phyloP scores from a whole-genome alignment of 2,888 invertebrate species.

The Tuta absoluta region DNA sequence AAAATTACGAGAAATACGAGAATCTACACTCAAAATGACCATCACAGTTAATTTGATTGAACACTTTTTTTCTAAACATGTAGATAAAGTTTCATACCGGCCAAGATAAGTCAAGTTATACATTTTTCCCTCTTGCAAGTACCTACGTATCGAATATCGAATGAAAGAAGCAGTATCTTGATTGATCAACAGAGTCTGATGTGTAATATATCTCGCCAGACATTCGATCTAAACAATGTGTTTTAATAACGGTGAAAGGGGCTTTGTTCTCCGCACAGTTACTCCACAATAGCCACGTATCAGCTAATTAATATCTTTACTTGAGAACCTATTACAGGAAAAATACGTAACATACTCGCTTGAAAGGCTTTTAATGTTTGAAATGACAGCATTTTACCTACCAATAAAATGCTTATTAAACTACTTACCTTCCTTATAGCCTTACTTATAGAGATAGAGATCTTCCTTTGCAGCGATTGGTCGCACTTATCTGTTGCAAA shows the following conservation, averaged over 20 bases:
- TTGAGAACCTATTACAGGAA: neutral
- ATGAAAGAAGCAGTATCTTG: conserved; percentile 31
- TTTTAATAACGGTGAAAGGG: conserved; percentile 40
- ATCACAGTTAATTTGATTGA: neutral
- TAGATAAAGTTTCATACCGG: neutral
- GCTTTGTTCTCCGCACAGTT: conserved; percentile 39
- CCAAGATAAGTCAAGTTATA: neutral
- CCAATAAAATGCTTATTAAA: no score
- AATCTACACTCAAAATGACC: neutral
- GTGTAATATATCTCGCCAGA: conserved; percentile 26
- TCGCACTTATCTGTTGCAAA: no score
- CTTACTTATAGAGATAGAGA: no score
- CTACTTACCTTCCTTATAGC: no score
- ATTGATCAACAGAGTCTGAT: conserved; percentile 32
- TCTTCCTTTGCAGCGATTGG: no score
- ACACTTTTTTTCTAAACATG: neutral
- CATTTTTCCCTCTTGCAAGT: conserved; percentile 17
- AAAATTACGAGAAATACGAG: conserved; percentile 3
- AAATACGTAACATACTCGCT: conserved; percentile 5
- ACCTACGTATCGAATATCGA: neutral
- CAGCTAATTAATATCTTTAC: conserved; percentile 26
- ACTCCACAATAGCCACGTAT: conserved; percentile 31
- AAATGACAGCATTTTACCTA: no score
- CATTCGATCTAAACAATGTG: conserved; percentile 33
- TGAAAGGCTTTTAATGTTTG: conserved; percentile 1